Evolutionary conservation across 2,797 vertebrate species (phyloP), one percentile per base, ranked within the genome.

Genomic region (Oreortyx pictus): DNA sequence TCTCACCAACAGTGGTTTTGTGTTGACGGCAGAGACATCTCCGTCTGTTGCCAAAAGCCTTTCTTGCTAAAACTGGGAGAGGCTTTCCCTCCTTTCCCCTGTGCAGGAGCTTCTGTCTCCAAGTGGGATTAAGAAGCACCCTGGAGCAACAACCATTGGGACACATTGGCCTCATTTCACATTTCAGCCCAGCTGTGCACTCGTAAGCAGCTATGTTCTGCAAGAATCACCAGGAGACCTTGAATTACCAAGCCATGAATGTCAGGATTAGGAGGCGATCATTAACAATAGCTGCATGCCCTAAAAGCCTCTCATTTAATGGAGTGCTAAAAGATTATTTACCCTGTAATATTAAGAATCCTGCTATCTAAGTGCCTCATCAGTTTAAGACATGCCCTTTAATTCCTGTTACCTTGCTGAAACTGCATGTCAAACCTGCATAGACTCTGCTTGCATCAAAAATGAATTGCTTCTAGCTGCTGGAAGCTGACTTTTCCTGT

Each of bases 271-370:
- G 81, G 59, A 93, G 39, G 35, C 0, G 0, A 18, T 46, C 67
- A 64, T 71, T 76, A 79, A 50, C 90, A 88, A 68, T 11, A 77
- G 61, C 83, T 43, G 9, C 60, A 19, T 71, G 61, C 52, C 74
- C 88, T 46, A 41, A 33, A 77, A 96, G 46, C n/a, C 35, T 84
- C 86, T 90, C 61, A 23, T 76, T 86, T 89, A 68, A 68, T 75
- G 46, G 71, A 44, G 54, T 41, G 49, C 20, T 39, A 78, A 88
- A 81, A 94, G 65, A 91, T 90, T 94, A 93, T 93, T 95, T 90
- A 82, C 75, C 43, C 65, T 68, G 83, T 85, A 92, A 43, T 39
- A n/a, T 85, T 80, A 82, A 90, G 89, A 77, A 77, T 57, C 81
- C 81, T 37, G 72, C 73, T 91, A 88, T 65, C 65, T 6, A 2